Percentiles rank a stretch among this genome's conserved stretches.
These are phyloP conservation scores for Danio jaintianensis DNA, from an alignment of 2,797 vertebrate species.

Conservation along the genomic window DNA sequence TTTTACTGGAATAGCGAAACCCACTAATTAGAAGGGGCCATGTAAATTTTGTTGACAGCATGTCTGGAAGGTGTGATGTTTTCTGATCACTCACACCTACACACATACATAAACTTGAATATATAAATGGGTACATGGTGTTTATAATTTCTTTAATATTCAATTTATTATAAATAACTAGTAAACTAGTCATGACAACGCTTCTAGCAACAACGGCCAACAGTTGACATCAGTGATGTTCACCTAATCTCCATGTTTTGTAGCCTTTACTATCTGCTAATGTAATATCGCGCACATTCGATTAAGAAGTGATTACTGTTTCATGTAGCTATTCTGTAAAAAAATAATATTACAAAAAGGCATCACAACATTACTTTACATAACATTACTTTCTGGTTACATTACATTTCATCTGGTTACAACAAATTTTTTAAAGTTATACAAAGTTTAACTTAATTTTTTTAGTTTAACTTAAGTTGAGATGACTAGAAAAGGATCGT, in stretches of 20 bases:
- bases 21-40: neutral
- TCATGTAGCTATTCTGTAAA: neutral
- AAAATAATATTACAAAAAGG: too few relatives aligned
- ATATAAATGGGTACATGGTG: neutral
- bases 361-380: too few relatives aligned
- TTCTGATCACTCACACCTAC: neutral
- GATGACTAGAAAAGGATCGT: too few relatives aligned
- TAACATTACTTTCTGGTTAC: too few relatives aligned
- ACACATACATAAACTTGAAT: neutral
- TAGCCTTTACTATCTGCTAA: neutral
- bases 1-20: neutral
- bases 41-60: neutral
- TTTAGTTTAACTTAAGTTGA: too few relatives aligned
- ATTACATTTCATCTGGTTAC: too few relatives aligned
- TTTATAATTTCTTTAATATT: neutral
- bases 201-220: too few relatives aligned
- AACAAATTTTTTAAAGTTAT: too few relatives aligned
- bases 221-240: neutral
- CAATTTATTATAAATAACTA: neutral
- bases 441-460: too few relatives aligned
- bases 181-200: too few relatives aligned
- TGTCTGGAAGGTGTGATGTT: neutral
- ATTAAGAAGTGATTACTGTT: neutral
- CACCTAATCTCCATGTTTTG: neutral
- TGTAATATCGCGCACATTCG: neutral